phyloP scores from a whole-genome alignment of 2,113 vertebrate genomes.

The Lota lota region DNA sequence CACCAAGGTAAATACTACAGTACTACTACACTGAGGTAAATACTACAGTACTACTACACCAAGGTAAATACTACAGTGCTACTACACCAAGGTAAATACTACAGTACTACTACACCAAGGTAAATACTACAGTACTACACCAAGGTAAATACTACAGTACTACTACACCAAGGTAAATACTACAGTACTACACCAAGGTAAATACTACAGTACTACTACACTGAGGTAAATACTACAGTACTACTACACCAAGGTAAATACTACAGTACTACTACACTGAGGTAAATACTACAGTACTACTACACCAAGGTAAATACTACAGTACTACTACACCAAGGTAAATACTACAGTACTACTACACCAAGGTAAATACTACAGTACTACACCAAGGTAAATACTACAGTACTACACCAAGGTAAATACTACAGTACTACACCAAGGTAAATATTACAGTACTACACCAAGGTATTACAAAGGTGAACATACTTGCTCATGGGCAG shows the following conservation, averaged over 20 bases:
- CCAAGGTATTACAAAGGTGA: neutral
- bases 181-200: no score
- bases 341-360: no score
- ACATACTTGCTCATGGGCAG: conserved; percentile 1
- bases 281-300: no score
- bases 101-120: no score
- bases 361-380: conserved; percentile 1
- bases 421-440: conserved; percentile 77
- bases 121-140: no score
- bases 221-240: neutral
- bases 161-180: no score
- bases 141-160: neutral
- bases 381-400: conserved; percentile 3
- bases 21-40: neutral
- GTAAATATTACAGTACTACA: conserved; percentile 55
- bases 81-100: conserved; percentile 89
- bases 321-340: no score
- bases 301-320: neutral
- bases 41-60: no score
- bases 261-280: no score
- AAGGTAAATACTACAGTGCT: conserved; percentile 40
- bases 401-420: conserved; percentile 92
- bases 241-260: conserved; percentile 8
- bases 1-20: no score
- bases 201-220: neutral